Percentiles rank a stretch among this genome's conserved stretches.
Conservation (phyloP, 2,888 invertebrate species). For the Subacronicta megacephala region DNA sequence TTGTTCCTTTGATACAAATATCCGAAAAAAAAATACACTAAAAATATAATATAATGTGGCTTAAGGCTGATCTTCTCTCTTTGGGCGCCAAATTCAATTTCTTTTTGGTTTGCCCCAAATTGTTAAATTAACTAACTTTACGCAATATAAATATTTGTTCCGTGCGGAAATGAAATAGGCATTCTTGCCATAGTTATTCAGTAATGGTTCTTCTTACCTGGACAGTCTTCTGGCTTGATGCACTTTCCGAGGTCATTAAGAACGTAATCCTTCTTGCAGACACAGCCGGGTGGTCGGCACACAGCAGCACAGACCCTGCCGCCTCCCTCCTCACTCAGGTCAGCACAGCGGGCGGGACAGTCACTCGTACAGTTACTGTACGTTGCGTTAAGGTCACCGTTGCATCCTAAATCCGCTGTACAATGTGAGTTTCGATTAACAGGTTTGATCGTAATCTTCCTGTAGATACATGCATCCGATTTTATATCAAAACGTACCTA, state of each 20-base stretch:
- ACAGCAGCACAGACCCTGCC: slow-evolving; percentile 19
- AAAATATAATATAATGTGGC: no score
- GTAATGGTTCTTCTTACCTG: slow-evolving; percentile 7
- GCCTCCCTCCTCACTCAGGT: slow-evolving; percentile 28
- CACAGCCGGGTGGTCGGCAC: slow-evolving; percentile 56
- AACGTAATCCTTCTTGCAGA: slow-evolving; percentile 47
- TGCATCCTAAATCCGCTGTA: slow-evolving; percentile 18
- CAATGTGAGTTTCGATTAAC: not conserved
- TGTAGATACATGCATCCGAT: no score
- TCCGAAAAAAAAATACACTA: no score
- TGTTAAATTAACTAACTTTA: no score
- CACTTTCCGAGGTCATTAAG: slow-evolving; percentile 15
- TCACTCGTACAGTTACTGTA: slow-evolving; percentile 47
- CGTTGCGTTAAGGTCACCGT: slow-evolving; percentile 24
- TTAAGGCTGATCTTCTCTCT: no score
- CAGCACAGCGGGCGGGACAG: slow-evolving; percentile 56
- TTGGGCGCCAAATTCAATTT: no score
- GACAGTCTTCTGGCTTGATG: slow-evolving; percentile 22
- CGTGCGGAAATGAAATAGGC: no score
- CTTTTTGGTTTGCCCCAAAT: no score
- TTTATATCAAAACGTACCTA: no score
- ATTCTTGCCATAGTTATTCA: no score
- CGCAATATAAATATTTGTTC: no score
- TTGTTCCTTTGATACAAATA: no score
- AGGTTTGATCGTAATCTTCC: not conserved